A percentile compares a stretch with the other conserved stretches of the same genome.
Conservation (phyloP, 2,113 vertebrate species). For the Rostratula benghalensis region DNA sequence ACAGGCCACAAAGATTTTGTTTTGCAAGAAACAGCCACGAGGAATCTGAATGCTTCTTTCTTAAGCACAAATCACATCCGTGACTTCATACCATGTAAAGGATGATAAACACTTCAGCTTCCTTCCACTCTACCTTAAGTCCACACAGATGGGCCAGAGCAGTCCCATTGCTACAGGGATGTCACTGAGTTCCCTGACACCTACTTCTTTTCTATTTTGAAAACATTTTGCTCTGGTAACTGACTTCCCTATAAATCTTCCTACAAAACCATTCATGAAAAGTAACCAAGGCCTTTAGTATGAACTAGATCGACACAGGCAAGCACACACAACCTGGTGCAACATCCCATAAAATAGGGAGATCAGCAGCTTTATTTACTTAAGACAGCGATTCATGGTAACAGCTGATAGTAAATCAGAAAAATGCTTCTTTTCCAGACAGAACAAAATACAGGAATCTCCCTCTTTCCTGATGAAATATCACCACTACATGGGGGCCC, state of each 20-base stretch:
- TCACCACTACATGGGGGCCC: not conserved
- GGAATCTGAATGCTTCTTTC: not conserved
- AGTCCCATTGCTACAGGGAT: not conserved
- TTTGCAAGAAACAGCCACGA: not conserved
- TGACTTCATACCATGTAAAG: not conserved
- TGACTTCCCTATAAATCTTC: not conserved
- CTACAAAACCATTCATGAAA: not conserved
- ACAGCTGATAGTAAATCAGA: not conserved
- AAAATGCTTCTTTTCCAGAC: not conserved
- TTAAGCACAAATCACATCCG: not conserved
- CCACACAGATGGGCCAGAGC: not conserved
- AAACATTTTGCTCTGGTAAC: not conserved
- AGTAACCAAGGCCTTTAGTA: not conserved
- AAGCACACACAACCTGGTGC: not conserved
- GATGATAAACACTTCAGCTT: not conserved
- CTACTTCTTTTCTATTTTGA: not conserved
- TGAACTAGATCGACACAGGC: not conserved
- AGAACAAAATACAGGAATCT: not conserved
- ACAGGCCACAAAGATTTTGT: not conserved
- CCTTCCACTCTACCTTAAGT: not conserved
- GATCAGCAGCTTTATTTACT: not conserved
- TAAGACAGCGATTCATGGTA: not conserved
- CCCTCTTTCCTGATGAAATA: not conserved
- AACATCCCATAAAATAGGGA: not conserved
- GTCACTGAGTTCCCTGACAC: not conserved